These are phyloP conservation scores for Eurystomus gularis DNA, from an alignment of 2,113 vertebrate species.

Conservation along the genomic window DNA sequence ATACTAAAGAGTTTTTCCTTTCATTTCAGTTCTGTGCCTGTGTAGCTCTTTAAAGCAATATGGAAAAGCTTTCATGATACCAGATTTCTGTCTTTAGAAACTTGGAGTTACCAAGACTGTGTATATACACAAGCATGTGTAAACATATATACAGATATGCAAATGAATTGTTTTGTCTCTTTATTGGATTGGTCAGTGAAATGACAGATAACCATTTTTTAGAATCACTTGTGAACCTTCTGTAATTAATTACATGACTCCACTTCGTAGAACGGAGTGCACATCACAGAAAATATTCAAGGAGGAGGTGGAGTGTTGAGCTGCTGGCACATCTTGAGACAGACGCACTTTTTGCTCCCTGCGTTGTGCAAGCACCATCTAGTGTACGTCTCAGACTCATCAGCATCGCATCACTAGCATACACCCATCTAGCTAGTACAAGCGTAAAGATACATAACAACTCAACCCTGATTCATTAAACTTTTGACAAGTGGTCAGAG, in stretches of 20 bases:
- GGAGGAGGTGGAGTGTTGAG: neutral
- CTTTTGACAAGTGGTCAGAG: neutral
- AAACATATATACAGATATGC: neutral
- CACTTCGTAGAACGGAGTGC: neutral
- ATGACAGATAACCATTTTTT: neutral
- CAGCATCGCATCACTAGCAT: rapidly evolving
- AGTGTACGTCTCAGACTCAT: constrained; percentile 15
- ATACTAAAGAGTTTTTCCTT: rapidly evolving
- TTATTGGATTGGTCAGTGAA: neutral
- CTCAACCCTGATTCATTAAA: neutral
- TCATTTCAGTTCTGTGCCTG: neutral
- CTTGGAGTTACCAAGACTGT: neutral
- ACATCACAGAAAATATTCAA: neutral
- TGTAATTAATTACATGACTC: neutral
- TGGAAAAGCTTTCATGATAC: rapidly evolving
- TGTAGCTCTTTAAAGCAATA: neutral
- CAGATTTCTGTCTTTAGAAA: neutral
- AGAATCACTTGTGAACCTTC: rapidly evolving
- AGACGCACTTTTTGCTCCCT: neutral
- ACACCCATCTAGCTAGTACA: neutral
- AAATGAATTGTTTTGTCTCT: neutral
- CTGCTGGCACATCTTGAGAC: neutral
- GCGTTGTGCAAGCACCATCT: constrained; percentile 69
- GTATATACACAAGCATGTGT: neutral
- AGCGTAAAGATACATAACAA: neutral